Evolutionary conservation across 2,113 vertebrate genomes (phyloP).

Genomic region (Circaetus cinerascens): DNA sequence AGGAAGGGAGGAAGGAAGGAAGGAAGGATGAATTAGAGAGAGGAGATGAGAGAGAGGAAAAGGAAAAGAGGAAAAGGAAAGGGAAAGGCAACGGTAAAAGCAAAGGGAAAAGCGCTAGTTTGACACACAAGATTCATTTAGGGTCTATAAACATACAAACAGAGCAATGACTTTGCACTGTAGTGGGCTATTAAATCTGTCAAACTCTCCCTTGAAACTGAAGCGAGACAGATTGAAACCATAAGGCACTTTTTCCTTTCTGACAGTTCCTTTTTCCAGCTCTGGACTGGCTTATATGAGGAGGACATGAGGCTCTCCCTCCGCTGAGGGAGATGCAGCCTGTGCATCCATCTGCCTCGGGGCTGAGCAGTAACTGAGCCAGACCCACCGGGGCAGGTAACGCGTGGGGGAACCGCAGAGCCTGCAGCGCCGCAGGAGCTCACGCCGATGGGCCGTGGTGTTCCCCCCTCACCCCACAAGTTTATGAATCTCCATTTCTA

Average conservation of each 20-base stretch:
- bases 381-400: fast-evolving
- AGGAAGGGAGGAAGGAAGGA: fast-evolving
- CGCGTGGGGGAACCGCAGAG: fast-evolving
- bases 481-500: not conserved
- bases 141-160: not conserved
- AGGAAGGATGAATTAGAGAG: no score
- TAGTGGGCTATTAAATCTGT: not conserved
- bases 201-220: not conserved
- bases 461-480: not conserved
- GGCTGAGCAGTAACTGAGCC: not conserved
- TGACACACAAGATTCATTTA: not conserved
- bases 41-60: no score
- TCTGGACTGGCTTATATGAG: not conserved
- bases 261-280: not conserved
- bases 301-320: not conserved
- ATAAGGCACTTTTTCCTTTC: not conserved
- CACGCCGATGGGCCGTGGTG: fast-evolving
- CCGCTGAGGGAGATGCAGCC: no score
- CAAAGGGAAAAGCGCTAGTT: not conserved
- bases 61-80: not conserved
- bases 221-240: not conserved
- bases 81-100: not conserved
- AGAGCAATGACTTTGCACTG: not conserved
- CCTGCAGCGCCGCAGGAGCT: no score
- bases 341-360: fast-evolving